Base-by-base conservation (phyloP, 2,888 invertebrate genomes). In the Eristalis pertinax region DNA sequence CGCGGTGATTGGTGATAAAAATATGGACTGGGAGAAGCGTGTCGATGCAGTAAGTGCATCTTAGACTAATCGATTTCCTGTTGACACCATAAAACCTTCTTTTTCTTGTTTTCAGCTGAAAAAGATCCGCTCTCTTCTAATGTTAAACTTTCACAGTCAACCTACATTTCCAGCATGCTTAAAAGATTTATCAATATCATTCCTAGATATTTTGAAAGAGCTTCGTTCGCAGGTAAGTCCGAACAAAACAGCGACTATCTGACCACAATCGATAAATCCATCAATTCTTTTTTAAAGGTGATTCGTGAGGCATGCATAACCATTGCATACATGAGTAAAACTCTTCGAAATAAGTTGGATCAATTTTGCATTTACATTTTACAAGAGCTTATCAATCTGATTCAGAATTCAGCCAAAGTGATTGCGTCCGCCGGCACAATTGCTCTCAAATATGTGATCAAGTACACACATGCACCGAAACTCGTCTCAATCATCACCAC, bases 281-380 rank as follows among this genome's bases (percentile, higher is more conserved):
- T 29, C 0, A 50, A 32, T 63, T 70, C 11, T 68, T 19, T 35
- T 11, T 15, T 74, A 4, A 56, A 93, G 90, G 93, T 93, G 76
- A 99, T 99, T 0, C 95, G 99, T 67, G 99, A 99, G 93, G 98
- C 98, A 1, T 99, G 99, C 92, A 97, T 99, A 84, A 98, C 99
- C 0, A 96, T 99, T 90, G 98, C 99, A 58, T 98, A 96, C 94
- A 95, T 99, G 94, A 96, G 98, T 68, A 97, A 98, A 93, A 95
- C 96, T 70, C 92, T 99, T 74, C 96, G 96, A 81, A 96, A 95
- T 90, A 97, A 97, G 92, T 95, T 97, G 90, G 98, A 99, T 89
- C 96, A 96, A 91, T 96, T 98, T 93, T 96, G 97, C 60, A 96
- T 98, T 92, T 95, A 96, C 89, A 95, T 99, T 73, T 93, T 99